Percentiles rank a stretch among this genome's conserved stretches.
Evolutionary conservation across 2,888 invertebrate genomes (phyloP).

Genomic region (Meloe dianella): DNA sequence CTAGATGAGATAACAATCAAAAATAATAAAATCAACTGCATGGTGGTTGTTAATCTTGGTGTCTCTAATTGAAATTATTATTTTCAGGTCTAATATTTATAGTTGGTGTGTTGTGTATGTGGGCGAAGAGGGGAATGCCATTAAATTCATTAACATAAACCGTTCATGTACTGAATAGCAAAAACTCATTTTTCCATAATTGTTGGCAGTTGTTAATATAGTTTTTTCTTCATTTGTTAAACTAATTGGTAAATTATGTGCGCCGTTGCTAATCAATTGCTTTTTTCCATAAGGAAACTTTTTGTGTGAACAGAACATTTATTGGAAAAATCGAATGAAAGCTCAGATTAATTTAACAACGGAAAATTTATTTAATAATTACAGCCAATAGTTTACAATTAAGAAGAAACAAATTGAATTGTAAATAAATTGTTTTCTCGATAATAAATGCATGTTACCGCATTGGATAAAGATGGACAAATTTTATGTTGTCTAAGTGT

Average conservation of each 20-base stretch:
- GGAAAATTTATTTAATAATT: not conserved
- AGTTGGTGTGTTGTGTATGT: not conserved
- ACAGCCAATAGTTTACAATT: not conserved
- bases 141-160: constrained; percentile 12
- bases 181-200: not conserved
- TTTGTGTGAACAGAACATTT: not conserved
- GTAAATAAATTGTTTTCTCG: not conserved
- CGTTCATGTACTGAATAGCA: constrained; percentile 1
- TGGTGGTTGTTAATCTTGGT: not conserved
- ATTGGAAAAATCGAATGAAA: not conserved
- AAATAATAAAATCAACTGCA: constrained; percentile 2
- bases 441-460: no score
- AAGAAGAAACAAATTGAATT: not conserved
- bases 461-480: no score
- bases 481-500: not conserved
- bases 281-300: not conserved
- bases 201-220: no score
- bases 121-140: constrained; percentile 14
- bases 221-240: not conserved
- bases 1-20: constrained; percentile 7
- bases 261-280: not conserved
- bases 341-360: not conserved
- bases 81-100: constrained; percentile 7
- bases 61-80: constrained; percentile 9
- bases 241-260: no score